Base-by-base conservation (phyloP, 2,888 invertebrate genomes). In the Villa cingulata region DNA sequence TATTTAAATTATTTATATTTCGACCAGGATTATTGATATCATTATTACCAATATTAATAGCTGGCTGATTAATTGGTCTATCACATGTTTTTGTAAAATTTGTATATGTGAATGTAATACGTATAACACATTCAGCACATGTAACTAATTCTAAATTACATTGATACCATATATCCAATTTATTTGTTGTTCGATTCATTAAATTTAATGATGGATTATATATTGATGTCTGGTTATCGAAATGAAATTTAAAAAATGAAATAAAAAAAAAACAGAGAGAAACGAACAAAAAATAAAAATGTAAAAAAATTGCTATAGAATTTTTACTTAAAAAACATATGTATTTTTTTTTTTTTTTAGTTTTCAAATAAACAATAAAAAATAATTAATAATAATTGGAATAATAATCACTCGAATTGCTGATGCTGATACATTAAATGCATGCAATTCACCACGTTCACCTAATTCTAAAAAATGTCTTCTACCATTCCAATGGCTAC, bases 61-160 rank as follows among this genome's bases (percentile, higher is more conserved):
- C 6, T 9, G 12, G 34, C 12, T 15, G 27, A 29, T 16, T 65
- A 32, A 59, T 58, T 17, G 59, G 51, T 42, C 57, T 58, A 38
- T 59, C 58, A 51, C 69, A 68, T 20, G 55, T 62, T 49, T 63
- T 67, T 2, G 66, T 65, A 53, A 69, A 68, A 48, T 68, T 65
- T 12, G 63, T 58, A 46, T 62, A 61, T 2, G 62, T 65, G 32
- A 68, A 66, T 16, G 66, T 66, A 23, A 68, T 62, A 19, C 67
- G 62, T 17, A 68, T 74, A 43, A 81, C 72, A 59, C 83, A 83
- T 17, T 80, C 79, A 1, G 83, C 78, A 59, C 83, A 83, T 3
- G 82, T 80, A 38, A 81, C 75, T 53, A 83, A 67, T 62, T 82
- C 81, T 46, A 81, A 64, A 53, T 74, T 75, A 59, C 81, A 81